Percentiles rank a stretch among this genome's conserved stretches.
Evolutionary conservation across 2,113 vertebrate genomes (phyloP).

Genomic region (Ophthalmolycus amberensis): DNA sequence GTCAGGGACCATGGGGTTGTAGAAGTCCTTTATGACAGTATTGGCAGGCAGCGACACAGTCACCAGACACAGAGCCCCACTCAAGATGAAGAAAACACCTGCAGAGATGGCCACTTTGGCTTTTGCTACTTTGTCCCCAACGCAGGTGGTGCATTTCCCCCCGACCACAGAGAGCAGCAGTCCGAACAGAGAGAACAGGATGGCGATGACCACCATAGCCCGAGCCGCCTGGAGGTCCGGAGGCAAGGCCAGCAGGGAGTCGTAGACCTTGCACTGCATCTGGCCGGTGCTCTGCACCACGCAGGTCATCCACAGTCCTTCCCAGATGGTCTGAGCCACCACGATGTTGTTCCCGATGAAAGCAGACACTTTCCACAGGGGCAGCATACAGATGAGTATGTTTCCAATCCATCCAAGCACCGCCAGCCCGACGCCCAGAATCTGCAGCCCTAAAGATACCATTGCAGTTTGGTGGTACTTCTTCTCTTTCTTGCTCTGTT

Average conservation of each 20-base stretch:
- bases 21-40: slow-evolving; percentile 90
- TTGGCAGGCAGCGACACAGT: slow-evolving; percentile 92
- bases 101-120: slow-evolving; percentile 89
- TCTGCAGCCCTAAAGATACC: slow-evolving; percentile 90
- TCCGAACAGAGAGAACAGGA: slow-evolving; percentile 87
- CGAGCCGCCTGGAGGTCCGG: slow-evolving; percentile 91
- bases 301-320: slow-evolving; percentile 92
- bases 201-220: slow-evolving; percentile 88
- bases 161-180: slow-evolving; percentile 90
- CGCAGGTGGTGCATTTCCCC: slow-evolving; percentile 92
- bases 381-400: slow-evolving; percentile 89
- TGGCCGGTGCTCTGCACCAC: slow-evolving; percentile 91
- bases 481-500: neutral
- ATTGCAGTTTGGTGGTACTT: slow-evolving; percentile 46
- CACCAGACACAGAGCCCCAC: slow-evolving; percentile 87
- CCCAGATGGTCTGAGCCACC: slow-evolving; percentile 88
- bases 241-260: slow-evolving; percentile 88
- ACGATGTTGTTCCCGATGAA: slow-evolving; percentile 94
- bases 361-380: slow-evolving; percentile 91
- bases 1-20: slow-evolving; percentile 86
- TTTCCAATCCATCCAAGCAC: slow-evolving; percentile 89
- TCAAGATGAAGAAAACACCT: slow-evolving; percentile 88
- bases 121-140: slow-evolving; percentile 88
- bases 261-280: slow-evolving; percentile 91
- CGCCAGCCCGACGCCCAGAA: slow-evolving; percentile 85